These are phyloP conservation scores for Laticauda colubrina DNA, from an alignment of 2,113 vertebrate species.

Conservation along the genomic window DNA sequence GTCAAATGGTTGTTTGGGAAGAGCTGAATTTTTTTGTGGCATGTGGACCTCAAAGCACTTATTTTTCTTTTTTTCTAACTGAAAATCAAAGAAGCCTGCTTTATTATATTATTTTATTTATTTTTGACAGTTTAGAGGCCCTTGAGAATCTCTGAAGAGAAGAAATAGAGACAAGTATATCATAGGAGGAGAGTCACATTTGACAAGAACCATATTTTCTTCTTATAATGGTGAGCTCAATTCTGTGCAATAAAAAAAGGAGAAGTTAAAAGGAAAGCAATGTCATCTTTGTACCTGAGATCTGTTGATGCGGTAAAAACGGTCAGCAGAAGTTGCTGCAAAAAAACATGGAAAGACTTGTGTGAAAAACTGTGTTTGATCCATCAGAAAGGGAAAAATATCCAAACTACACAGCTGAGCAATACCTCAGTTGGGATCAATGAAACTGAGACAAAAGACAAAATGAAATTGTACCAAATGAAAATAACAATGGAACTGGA, in stretches of 20 bases:
- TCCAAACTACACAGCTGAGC: neutral
- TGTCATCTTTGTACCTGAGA: conserved; percentile 82
- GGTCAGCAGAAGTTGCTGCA: conserved; percentile 93
- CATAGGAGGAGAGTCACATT: neutral
- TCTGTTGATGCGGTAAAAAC: conserved; percentile 97
- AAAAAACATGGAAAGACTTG: conserved; percentile 28
- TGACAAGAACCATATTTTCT: neutral
- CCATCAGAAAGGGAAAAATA: neutral
- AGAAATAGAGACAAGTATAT: neutral
- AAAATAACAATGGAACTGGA: neutral
- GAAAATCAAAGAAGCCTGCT: neutral
- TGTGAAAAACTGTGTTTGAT: conserved; percentile 3
- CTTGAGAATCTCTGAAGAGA: neutral
- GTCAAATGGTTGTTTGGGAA: neutral
- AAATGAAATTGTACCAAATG: no score
- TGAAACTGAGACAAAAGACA: neutral
- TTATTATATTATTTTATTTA: neutral
- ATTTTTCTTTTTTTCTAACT: neutral
- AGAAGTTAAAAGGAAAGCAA: neutral
- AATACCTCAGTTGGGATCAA: neutral
- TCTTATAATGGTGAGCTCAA: neutral
- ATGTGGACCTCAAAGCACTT: neutral
- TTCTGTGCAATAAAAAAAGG: neutral
- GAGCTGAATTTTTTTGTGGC: neutral
- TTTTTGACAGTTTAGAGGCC: neutral